These are phyloP conservation scores for Oceanodroma tethys DNA, from an alignment of 2,113 vertebrate genomes.

Conservation along the genomic window DNA sequence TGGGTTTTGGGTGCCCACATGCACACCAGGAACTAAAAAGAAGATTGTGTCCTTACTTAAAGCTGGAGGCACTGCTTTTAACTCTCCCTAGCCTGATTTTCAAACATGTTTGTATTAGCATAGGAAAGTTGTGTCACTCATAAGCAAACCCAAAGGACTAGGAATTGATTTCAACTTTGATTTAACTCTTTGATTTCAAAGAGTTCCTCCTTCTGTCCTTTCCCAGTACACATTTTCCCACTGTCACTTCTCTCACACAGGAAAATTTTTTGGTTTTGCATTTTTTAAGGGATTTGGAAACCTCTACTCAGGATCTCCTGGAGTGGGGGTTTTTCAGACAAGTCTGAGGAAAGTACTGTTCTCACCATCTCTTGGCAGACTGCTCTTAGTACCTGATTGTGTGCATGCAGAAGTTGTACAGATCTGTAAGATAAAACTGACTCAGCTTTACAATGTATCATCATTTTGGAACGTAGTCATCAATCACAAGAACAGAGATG, in stretches of 20 bases:
- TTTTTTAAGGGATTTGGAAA: not conserved
- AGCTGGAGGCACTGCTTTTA: not conserved
- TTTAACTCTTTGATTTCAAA: not conserved
- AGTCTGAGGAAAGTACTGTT: not conserved
- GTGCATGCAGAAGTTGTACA: not conserved
- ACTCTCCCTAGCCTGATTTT: not conserved
- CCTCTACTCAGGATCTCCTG: not conserved
- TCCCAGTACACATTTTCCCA: accelerated
- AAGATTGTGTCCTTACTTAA: not conserved
- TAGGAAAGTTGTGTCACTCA: not conserved
- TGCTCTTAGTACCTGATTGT: not conserved
- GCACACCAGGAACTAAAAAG: not conserved
- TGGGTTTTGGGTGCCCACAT: accelerated
- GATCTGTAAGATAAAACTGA: not conserved
- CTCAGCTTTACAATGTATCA: not conserved
- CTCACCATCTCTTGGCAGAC: not conserved
- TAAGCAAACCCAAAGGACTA: not conserved
- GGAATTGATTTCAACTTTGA: not conserved
- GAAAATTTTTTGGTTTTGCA: not conserved
- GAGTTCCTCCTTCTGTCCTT: not conserved
- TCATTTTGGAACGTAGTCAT: not conserved
- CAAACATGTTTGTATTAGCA: not conserved
- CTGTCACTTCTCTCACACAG: not conserved
- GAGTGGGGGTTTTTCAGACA: not conserved
- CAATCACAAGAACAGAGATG: not conserved